phyloP scores from a whole-genome alignment of 2,888 invertebrate species.

The Nudaria mundana region DNA sequence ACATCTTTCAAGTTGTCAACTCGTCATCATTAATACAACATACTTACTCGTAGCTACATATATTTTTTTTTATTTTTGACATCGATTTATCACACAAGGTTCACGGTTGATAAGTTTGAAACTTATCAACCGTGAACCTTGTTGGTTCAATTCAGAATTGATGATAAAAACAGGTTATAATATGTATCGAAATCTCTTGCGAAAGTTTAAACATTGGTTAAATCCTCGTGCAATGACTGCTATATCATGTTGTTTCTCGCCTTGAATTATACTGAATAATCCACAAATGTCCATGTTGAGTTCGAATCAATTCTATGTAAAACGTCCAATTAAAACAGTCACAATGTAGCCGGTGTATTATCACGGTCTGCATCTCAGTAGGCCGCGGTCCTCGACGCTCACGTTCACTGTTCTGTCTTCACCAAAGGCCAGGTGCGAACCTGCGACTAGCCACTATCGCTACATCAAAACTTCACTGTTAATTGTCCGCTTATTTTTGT shows the following conservation, averaged over 20 bases:
- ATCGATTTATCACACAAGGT: background rate
- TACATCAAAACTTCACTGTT: conserved; percentile 47
- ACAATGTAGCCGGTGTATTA: conserved; percentile 43
- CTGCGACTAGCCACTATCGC: conserved; percentile 23
- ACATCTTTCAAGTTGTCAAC: background rate
- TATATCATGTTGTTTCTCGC: conserved; percentile 23
- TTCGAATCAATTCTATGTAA: conserved; percentile 37
- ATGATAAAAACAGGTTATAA: conserved; percentile 2
- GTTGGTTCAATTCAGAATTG: background rate
- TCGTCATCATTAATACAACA: background rate
- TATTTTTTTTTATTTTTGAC: no score
- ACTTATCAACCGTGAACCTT: conserved; percentile 3
- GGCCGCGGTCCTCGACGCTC: conserved; percentile 20
- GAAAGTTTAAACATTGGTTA: background rate
- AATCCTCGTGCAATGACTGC: conserved; percentile 10
- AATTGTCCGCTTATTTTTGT: conserved; percentile 61
- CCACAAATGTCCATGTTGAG: conserved; percentile 25
- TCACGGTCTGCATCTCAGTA: conserved; percentile 33
- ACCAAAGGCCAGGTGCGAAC: conserved; percentile 8
- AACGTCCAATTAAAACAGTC: conserved; percentile 58
- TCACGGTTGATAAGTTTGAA: conserved; percentile 1
- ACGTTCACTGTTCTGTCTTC: conserved; percentile 3
- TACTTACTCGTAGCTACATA: background rate
- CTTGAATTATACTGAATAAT: conserved; percentile 25
- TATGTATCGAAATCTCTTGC: background rate